These are phyloP conservation scores for Stenodema calcarata DNA, from an alignment of 2,888 invertebrate species.

Conservation along the genomic window DNA sequence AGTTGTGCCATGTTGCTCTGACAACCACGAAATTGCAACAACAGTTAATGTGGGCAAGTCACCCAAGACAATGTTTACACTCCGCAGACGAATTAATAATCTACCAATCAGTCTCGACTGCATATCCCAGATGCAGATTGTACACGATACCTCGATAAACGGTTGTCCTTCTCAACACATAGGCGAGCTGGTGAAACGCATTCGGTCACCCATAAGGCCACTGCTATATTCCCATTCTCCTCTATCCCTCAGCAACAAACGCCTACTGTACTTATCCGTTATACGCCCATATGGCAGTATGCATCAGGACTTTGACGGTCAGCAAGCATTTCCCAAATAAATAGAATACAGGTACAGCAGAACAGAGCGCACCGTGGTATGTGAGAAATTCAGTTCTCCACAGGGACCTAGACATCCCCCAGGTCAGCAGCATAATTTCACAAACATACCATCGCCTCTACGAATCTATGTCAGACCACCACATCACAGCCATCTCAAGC, in stretches of 20 bases:
- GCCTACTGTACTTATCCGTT: neutral
- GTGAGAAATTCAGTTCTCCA: neutral
- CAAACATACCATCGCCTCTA: too few relatives aligned
- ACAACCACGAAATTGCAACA: neutral
- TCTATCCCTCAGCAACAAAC: too few relatives aligned
- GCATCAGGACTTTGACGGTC: too few relatives aligned
- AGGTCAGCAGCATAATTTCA: too few relatives aligned
- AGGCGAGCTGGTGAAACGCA: too few relatives aligned
- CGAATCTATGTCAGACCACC: neutral
- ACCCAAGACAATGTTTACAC: neutral
- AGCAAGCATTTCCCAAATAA: neutral
- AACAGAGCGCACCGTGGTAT: slow-evolving; percentile 3
- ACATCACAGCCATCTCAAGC: neutral
- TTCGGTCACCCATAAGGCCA: neutral
- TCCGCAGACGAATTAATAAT: neutral
- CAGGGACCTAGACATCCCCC: too few relatives aligned
- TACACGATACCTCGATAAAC: neutral
- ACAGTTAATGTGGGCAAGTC: too few relatives aligned
- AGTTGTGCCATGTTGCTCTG: too few relatives aligned
- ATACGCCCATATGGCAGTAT: slow-evolving; percentile 23
- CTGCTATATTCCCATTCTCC: too few relatives aligned
- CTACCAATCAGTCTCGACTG: neutral
- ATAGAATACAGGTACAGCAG: neutral
- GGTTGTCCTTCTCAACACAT: neutral
- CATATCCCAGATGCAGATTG: neutral